Evolutionary conservation across 2,888 invertebrate genomes (phyloP).

Genomic region (Athrips mouffetella): DNA sequence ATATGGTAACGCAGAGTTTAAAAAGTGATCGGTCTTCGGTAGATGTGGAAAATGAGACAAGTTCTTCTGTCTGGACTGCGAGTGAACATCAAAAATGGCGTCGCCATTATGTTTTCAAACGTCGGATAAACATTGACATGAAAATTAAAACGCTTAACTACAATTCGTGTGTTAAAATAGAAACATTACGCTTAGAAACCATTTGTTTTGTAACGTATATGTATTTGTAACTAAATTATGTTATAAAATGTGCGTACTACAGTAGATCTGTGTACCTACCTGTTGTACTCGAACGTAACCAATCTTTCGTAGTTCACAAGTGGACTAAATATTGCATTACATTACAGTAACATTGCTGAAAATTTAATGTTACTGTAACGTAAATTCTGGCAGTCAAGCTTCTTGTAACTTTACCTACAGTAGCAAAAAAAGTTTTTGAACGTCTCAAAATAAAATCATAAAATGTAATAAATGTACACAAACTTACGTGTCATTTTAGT

Average conservation of each 20-base stretch:
- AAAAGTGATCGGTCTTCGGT: too few relatives aligned
- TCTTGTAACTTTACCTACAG: constrained; percentile 29
- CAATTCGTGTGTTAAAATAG: constrained; percentile 67
- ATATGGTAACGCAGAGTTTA: too few relatives aligned
- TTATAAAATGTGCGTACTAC: constrained; percentile 68
- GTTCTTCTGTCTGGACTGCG: too few relatives aligned
- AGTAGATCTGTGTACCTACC: constrained; percentile 70
- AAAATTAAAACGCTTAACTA: constrained; percentile 65
- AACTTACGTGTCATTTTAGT: too few relatives aligned
- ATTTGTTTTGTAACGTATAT: constrained; percentile 62
- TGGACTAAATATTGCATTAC: constrained; percentile 36
- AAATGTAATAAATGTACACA: neutral
- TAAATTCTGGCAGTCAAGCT: constrained; percentile 39
- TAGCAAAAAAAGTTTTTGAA: constrained; percentile 4
- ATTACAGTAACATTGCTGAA: too few relatives aligned
- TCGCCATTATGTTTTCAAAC: constrained; percentile 9
- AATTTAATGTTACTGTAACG: too few relatives aligned
- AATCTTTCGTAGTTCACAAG: constrained; percentile 60
- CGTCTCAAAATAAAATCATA: neutral
- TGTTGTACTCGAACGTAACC: constrained; percentile 46
- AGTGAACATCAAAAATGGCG: constrained; percentile 19
- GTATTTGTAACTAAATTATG: constrained; percentile 70
- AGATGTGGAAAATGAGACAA: too few relatives aligned
- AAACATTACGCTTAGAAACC: constrained; percentile 71
- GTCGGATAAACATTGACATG: constrained; percentile 47